phyloP scores from a whole-genome alignment of 2,888 invertebrate genomes.

The Drosophila prostipennis region DNA sequence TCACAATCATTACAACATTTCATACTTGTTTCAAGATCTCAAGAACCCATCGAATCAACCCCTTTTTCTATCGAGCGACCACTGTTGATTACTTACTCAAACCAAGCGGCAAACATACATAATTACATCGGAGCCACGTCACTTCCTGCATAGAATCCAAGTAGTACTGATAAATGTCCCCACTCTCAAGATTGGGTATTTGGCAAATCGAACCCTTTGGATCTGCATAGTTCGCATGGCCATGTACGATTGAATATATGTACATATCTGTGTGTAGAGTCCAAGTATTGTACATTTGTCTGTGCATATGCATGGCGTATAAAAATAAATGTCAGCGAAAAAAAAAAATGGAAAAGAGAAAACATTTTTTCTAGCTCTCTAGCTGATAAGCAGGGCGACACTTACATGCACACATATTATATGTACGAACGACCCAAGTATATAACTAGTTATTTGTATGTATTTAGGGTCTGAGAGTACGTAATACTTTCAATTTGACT shows the following conservation, averaged over 20 bases:
- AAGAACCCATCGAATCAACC: background rate
- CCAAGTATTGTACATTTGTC: constrained; percentile 27
- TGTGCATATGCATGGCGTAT: constrained; percentile 52
- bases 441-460: constrained; percentile 19
- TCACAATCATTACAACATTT: background rate
- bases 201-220: constrained; percentile 19
- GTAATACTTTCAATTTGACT: constrained; percentile 32
- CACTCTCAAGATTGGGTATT: constrained; percentile 10
- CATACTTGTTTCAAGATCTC: background rate
- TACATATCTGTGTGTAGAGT: constrained; percentile 1
- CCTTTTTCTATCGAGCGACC: constrained; percentile 5
- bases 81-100: constrained; percentile 24
- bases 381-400: constrained; percentile 66
- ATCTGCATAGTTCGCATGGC: background rate
- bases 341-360: constrained; percentile 51
- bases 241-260: constrained; percentile 12
- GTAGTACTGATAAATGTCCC: constrained; percentile 10
- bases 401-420: constrained; percentile 31
- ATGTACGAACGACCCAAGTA: constrained; percentile 5
- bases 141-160: constrained; percentile 10
- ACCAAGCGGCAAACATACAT: constrained; percentile 11
- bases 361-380: constrained; percentile 65
- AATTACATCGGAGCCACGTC: constrained; percentile 29
- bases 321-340: constrained; percentile 66
- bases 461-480: constrained; percentile 25